phyloP scores from a whole-genome alignment of 2,888 invertebrate species.

The Tinea semifulvella region DNA sequence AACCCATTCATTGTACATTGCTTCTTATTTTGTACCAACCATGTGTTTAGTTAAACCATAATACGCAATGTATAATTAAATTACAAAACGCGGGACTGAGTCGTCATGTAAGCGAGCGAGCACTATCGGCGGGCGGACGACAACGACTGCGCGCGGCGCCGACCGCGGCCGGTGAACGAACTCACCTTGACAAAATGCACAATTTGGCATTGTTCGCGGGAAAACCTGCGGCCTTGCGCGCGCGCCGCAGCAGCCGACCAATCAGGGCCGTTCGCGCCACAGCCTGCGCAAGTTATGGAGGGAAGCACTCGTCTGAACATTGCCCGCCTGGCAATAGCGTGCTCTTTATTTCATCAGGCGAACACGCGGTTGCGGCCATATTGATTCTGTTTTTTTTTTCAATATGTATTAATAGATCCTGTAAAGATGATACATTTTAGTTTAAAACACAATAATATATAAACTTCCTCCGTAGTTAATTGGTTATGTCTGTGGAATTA shows the following conservation, averaged over 20 bases:
- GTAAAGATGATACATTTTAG: background rate
- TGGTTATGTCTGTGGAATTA: too few species aligned
- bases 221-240: slow-evolving; percentile 65
- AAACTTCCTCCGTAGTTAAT: too few species aligned
- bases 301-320: slow-evolving; percentile 26
- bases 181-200: slow-evolving; percentile 68
- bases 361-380: slow-evolving; percentile 8
- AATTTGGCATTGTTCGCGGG: slow-evolving; percentile 68
- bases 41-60: too few species aligned
- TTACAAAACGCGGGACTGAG: too few species aligned
- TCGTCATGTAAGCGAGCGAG: slow-evolving; percentile 28
- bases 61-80: too few species aligned
- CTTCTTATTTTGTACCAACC: too few species aligned
- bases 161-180: slow-evolving; percentile 66
- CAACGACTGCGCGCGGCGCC: slow-evolving; percentile 35
- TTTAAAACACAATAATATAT: too few species aligned
- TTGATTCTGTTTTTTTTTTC: background rate
- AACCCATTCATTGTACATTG: too few species aligned
- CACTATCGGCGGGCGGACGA: slow-evolving; percentile 26
- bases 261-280: slow-evolving; percentile 11
- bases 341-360: background rate
- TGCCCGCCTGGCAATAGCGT: background rate
- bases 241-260: slow-evolving; percentile 34
- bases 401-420: background rate
- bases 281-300: slow-evolving; percentile 53